These are phyloP conservation scores for Phymastichus coffea DNA, from an alignment of 1,140 invertebrate genomes.

Conservation along the genomic window DNA sequence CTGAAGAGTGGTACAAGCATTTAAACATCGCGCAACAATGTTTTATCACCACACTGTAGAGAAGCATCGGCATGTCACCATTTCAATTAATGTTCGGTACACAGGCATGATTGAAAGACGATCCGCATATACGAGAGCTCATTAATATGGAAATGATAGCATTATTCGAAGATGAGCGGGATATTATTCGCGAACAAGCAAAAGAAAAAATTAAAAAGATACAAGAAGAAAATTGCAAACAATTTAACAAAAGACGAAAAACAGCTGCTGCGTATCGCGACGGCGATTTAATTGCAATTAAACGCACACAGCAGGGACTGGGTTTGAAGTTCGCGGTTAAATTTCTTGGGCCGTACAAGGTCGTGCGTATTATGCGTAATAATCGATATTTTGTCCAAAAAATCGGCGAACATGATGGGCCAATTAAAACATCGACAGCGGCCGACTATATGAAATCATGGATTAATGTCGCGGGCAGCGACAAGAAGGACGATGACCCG, in stretches of 20 bases:
- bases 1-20: slow-evolving; percentile 39
- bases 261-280: not conserved
- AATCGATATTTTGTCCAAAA: not conserved
- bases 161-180: too few species aligned
- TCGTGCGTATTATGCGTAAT: not conserved
- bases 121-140: too few species aligned
- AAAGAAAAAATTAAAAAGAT: slow-evolving; percentile 2
- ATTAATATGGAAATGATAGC: too few species aligned
- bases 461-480: too few species aligned
- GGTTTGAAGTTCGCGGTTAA: slow-evolving; percentile 22
- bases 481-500: too few species aligned
- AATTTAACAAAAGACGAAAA: not conserved
- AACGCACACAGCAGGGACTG: slow-evolving; percentile 20
- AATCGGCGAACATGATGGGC: not conserved
- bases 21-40: too few species aligned
- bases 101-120: too few species aligned
- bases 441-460: slow-evolving; percentile 12
- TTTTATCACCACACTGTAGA: too few species aligned
- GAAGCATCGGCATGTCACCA: too few species aligned
- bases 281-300: slow-evolving; percentile 26
- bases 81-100: too few species aligned
- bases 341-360: slow-evolving; percentile 23
- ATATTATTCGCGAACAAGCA: slow-evolving; percentile 24
- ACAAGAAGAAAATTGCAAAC: slow-evolving; percentile 3
- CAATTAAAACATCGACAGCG: not conserved